Percentiles rank a stretch among this genome's conserved stretches.
phyloP scores from a whole-genome alignment of 2,113 vertebrate species.

The Callocephalon fimbriatum region DNA sequence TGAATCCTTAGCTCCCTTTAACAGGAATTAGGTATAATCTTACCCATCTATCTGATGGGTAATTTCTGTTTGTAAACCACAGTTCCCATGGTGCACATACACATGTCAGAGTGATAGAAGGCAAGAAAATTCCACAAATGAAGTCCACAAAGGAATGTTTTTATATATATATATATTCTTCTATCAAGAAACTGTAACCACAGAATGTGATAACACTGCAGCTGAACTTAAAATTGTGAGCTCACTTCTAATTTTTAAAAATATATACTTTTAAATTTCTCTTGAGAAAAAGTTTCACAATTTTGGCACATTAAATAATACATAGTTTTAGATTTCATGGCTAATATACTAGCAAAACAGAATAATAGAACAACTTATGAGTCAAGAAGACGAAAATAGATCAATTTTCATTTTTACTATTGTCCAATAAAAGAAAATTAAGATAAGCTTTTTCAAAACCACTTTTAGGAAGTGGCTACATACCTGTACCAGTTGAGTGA shows the following conservation, averaged over 20 bases:
- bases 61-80: slow-evolving; percentile 4
- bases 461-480: background rate
- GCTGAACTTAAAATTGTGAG: background rate
- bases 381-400: background rate
- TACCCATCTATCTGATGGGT: background rate
- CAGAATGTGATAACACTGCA: background rate
- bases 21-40: slow-evolving; percentile 8
- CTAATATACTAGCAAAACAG: background rate
- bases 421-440: background rate
- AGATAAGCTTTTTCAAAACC: background rate
- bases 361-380: background rate
- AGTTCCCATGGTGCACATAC: background rate
- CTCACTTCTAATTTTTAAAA: background rate
- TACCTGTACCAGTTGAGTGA: background rate
- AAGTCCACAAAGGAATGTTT: background rate
- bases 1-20: background rate
- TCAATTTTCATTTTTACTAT: background rate
- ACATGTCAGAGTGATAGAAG: background rate
- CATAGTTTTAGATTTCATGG: background rate
- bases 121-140: background rate
- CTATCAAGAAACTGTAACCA: background rate
- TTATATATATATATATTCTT: background rate
- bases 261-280: background rate
- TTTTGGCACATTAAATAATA: background rate
- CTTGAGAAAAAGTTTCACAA: background rate